Base-by-base conservation (phyloP, 1,140 invertebrate genomes). In the Asobara japonica region DNA sequence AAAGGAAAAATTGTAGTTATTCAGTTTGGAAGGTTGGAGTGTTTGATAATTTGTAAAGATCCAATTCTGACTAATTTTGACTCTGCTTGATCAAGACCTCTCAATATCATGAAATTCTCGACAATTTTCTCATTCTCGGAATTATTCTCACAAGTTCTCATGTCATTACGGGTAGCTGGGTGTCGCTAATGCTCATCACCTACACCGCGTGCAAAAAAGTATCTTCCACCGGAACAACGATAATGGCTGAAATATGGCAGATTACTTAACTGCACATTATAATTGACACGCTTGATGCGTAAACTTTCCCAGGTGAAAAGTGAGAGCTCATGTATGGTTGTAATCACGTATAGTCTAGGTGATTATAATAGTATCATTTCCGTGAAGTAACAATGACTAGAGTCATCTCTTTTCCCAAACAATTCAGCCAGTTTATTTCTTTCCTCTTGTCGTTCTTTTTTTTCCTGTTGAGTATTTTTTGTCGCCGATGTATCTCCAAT, bases 241-340 rank as follows among this genome's bases (percentile, higher is more conserved):
- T 75, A 75, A 75, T 75, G 74, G 74, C 74, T 74, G 61, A 69
- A 74, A 72, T 74, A 72, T 78, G 71, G 78, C 76, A 11, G 79
- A 82, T 86, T 86, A 86, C 83, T 85, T 84, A 86, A 85, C 83
- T 79, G 80, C 82, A 27, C 83, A 82, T 85, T 85, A 84, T 84
- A 86, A 86, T 86, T 85, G 85, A 84, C 81, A 84, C 81, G 82
- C 75, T 77, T 75, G 75, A 79, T 84, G 83, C 80, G 82, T 83
- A 84, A 85, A 84, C 85, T 86, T 86, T 86, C 85, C 83, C 85
- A 86, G 83, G 80, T 83, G 80, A 80, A 86, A 86, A 86, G 85
- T 81, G 83, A 86, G 84, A 86, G 84, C 84, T 84, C 51, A 84
- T 80, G 82, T 74, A 76, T 78, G 79, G 79, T 79, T 77, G 81